Percentiles rank a stretch among this genome's conserved stretches.
Conservation (phyloP, 2,113 vertebrate genomes). For the Triplophysa siluroides region DNA sequence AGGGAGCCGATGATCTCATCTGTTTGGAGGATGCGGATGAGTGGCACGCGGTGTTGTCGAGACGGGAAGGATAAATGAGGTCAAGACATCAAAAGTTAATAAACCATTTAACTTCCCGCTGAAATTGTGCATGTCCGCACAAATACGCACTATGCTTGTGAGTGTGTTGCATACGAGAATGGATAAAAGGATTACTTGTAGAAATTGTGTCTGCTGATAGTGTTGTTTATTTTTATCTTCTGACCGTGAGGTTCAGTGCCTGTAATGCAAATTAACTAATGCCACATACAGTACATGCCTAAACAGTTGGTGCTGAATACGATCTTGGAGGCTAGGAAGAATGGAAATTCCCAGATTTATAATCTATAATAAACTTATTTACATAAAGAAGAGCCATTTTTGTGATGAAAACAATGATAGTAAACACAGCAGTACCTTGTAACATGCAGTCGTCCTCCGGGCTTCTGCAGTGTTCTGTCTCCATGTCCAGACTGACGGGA, state of each 20-base stretch:
- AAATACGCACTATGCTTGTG: not conserved
- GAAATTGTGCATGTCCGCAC: not conserved
- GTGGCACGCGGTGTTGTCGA: conserved; percentile 22
- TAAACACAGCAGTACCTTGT: conserved; percentile 11
- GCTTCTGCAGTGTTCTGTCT: conserved; percentile 30
- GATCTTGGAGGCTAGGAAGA: too few relatives aligned
- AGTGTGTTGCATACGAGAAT: not conserved
- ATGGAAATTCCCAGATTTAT: too few relatives aligned
- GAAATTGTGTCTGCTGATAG: too few relatives aligned
- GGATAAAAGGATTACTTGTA: not conserved
- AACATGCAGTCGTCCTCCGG: conserved; percentile 21
- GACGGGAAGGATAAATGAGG: conserved; percentile 30
- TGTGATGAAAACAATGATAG: too few relatives aligned
- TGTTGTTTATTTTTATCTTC: too few relatives aligned
- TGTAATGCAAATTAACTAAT: too few relatives aligned
- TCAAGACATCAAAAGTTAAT: conserved; percentile 29
- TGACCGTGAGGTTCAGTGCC: too few relatives aligned
- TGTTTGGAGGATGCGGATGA: conserved; percentile 38
- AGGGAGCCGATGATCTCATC: conserved; percentile 37
- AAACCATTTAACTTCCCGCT: not conserved
- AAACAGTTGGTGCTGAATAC: too few relatives aligned
- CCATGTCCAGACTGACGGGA: conserved; percentile 37
- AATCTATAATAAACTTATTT: too few relatives aligned
- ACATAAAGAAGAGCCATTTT: too few relatives aligned
- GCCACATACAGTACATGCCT: too few relatives aligned